These are phyloP conservation scores for Zosterops borbonicus DNA, from an alignment of 2,113 vertebrate species.

Conservation along the genomic window DNA sequence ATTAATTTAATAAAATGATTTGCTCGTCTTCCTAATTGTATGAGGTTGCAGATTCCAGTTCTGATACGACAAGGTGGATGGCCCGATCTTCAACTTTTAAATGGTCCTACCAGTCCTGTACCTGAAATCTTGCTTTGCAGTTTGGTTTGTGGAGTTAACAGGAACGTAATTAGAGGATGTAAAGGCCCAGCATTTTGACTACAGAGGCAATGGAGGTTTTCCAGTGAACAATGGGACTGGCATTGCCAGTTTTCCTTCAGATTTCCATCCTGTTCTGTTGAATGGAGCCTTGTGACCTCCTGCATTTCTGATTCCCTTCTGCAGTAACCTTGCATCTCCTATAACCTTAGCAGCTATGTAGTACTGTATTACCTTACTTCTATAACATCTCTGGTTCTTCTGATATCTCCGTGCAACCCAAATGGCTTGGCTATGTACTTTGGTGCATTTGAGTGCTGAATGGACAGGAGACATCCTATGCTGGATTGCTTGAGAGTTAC, in stretches of 20 bases:
- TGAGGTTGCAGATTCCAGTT: neutral
- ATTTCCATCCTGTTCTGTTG: neutral
- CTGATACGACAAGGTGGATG: neutral
- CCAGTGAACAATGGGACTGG: neutral
- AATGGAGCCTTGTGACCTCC: neutral
- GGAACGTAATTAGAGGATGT: neutral
- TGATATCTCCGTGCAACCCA: rapidly evolving
- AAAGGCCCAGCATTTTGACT: neutral
- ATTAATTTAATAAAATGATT: neutral
- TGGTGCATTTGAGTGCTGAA: rapidly evolving
- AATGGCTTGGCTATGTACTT: neutral
- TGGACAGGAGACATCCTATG: neutral
- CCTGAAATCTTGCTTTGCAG: neutral
- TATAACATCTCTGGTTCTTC: neutral
- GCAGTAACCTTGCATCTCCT: neutral
- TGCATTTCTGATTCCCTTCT: neutral
- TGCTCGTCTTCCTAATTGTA: neutral
- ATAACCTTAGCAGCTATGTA: neutral
- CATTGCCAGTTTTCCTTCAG: neutral
- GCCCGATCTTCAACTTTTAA: neutral
- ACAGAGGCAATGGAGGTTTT: neutral
- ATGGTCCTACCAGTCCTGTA: neutral
- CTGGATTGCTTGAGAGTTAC: neutral
- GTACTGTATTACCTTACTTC: neutral
- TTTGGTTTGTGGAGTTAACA: neutral